These are phyloP conservation scores for Aurelia sp. DNA, from an alignment of 30 jellyfish, hydroid and myxozoan species.

Conservation along the genomic window DNA sequence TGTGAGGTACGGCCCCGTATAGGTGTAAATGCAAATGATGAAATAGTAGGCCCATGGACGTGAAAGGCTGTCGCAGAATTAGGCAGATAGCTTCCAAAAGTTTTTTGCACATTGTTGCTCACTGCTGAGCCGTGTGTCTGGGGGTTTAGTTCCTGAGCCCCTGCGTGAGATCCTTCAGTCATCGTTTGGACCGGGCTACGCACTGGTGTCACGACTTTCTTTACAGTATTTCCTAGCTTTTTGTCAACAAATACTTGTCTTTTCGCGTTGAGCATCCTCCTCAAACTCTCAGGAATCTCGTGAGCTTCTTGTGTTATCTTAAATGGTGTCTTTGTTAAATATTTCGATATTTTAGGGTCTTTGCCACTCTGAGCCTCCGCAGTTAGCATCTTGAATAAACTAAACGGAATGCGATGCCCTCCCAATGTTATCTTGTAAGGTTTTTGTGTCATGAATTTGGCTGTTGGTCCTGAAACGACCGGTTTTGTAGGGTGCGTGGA, in stretches of 20 bases:
- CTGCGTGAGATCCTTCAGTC: neutral
- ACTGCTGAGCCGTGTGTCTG: neutral
- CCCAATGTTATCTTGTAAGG: constrained; percentile 32
- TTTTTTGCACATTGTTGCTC: neutral
- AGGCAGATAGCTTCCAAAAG: neutral
- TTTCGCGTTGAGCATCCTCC: constrained; percentile 6
- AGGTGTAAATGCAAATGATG: neutral
- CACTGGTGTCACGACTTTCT: neutral
- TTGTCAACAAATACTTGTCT: neutral
- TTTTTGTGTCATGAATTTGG: constrained; percentile 17
- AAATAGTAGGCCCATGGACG: neutral
- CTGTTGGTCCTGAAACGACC: neutral
- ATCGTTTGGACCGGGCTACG: neutral
- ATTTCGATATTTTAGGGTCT: constrained; percentile 30
- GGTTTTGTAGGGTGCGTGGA: neutral
- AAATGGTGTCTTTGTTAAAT: constrained; percentile 29
- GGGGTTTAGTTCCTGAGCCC: neutral
- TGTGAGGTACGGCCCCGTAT: neutral
- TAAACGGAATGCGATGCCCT: constrained; percentile 34
- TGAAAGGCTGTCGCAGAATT: neutral
- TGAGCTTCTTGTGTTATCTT: constrained; percentile 23
- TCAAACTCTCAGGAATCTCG: constrained; percentile 47
- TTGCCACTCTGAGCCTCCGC: constrained; percentile 39
- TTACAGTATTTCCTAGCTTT: neutral
- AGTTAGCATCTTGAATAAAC: constrained; percentile 25